Evolutionary conservation across 2,113 vertebrate species (phyloP), one percentile per base, ranked within the genome.

Genomic region (Amia ocellicauda): DNA sequence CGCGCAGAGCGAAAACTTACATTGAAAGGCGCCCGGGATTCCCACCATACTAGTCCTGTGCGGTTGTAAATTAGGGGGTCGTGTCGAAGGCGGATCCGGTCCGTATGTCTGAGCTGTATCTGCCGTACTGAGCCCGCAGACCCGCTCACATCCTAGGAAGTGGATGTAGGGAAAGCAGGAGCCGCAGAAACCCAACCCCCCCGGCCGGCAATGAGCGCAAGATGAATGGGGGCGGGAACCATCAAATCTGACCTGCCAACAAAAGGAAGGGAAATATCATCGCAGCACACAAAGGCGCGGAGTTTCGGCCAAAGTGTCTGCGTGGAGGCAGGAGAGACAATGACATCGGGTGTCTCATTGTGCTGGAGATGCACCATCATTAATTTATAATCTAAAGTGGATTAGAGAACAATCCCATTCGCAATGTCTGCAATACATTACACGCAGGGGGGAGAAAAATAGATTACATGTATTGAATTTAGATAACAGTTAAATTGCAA

Each of bases 21-120:
- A 79, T 22, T 76, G 77, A 60, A 76, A 81, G 64, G 68, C 69
- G 61, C 70, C 73, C 22, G 74, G 75, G 54, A 85, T 85, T 62
- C 82, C 82, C 27, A 85, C 81, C 82, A 85, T 86, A 57, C 53
- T 42, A 51, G 49, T 42, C 64, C 65, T 57, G 8, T 47, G 51
- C 40, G 54, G 10, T 3, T 3, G 36, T 20, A 16, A 16, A 3
- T 24, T 1, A 22, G 5, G 55, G 31, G 45, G 8, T 41, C 52
- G 58, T 27, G 4, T 50, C 13, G 64, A 65, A 53, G 69, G 71
- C 49, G 67, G 69, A 58, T 23, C 67, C 55, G 50, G 63, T 52
- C 57, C 27, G 62, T 24, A 27, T 27, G 42, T 23, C 57, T 69
- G 66, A 67, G 60, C 10, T 50, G 36, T 68, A 66, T 20, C 20